phyloP scores from a whole-genome alignment of 2,113 vertebrate genomes.

The Coptodon bakossiorum region DNA sequence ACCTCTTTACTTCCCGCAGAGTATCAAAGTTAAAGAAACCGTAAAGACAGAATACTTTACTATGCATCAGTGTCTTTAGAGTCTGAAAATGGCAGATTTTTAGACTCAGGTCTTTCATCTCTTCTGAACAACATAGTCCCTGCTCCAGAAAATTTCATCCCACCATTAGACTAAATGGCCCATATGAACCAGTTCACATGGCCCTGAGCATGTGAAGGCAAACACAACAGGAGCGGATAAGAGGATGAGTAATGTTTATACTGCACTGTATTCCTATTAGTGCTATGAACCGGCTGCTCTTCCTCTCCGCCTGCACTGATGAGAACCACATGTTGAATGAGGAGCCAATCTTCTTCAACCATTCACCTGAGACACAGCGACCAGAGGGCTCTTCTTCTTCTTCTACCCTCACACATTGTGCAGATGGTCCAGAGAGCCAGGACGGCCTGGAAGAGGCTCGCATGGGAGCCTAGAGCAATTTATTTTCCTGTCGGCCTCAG shows the following conservation, averaged over 20 bases:
- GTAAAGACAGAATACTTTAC: neutral
- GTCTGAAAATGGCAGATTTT: neutral
- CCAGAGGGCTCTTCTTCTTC: neutral
- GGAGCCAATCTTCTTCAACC: neutral
- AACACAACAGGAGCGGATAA: conserved; percentile 31
- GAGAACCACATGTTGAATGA: conserved; percentile 59
- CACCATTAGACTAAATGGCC: neutral
- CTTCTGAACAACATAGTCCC: neutral
- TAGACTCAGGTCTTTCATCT: neutral
- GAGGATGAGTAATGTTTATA: conserved; percentile 47
- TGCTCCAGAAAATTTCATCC: neutral
- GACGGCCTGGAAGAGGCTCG: neutral
- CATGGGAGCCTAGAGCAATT: conserved; percentile 8
- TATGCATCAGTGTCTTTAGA: neutral
- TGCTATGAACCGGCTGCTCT: conserved; percentile 25
- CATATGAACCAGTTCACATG: conserved; percentile 2
- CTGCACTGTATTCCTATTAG: conserved; percentile 35
- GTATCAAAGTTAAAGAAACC: conserved; percentile 4
- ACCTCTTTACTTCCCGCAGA: conserved; percentile 45
- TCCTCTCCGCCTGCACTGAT: conserved; percentile 26
- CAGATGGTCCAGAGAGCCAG: neutral
- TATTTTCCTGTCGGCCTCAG: conserved; percentile 46
- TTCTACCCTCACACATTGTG: neutral
- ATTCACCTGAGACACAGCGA: conserved; percentile 22
- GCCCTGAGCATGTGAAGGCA: conserved; percentile 17